These are phyloP conservation scores for Pachliopta kotzebuea DNA, from an alignment of 2,888 invertebrate genomes.

Conservation along the genomic window DNA sequence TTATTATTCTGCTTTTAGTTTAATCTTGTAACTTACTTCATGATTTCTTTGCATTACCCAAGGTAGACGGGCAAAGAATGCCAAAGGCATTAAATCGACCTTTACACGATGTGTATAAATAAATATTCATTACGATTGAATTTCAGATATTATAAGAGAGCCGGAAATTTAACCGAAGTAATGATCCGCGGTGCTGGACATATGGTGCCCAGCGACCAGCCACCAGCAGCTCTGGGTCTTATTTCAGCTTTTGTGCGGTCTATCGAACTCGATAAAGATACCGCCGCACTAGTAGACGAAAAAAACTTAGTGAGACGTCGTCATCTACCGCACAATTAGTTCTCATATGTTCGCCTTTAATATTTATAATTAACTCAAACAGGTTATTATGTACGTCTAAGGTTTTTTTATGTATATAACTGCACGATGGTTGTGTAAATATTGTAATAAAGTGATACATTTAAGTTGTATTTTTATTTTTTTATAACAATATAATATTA, in stretches of 20 bases:
- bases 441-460: conserved; percentile 26
- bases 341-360: conserved; percentile 18
- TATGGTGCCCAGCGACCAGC: conserved; percentile 84
- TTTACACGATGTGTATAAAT: no score
- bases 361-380: conserved; percentile 20
- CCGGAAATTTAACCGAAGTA: conserved; percentile 80
- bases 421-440: conserved; percentile 26
- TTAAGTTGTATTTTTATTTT: conserved; percentile 4
- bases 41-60: no score
- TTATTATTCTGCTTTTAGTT: no score
- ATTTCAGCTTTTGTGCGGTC: conserved; percentile 82
- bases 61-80: no score
- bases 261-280: conserved; percentile 56
- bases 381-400: conserved; percentile 11
- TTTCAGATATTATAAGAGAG: conserved; percentile 77
- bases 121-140: background rate
- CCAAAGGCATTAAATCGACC: no score
- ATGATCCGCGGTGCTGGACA: conserved; percentile 84
- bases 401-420: conserved; percentile 21
- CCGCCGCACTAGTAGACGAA: conserved; percentile 54
- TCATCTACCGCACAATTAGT: conserved; percentile 45
- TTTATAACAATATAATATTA: background rate
- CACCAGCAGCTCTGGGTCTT: conserved; percentile 79
- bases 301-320: conserved; percentile 53
- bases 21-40: no score